phyloP scores from a whole-genome alignment of 2,797 vertebrate genomes.

The Molossus molossus region DNA sequence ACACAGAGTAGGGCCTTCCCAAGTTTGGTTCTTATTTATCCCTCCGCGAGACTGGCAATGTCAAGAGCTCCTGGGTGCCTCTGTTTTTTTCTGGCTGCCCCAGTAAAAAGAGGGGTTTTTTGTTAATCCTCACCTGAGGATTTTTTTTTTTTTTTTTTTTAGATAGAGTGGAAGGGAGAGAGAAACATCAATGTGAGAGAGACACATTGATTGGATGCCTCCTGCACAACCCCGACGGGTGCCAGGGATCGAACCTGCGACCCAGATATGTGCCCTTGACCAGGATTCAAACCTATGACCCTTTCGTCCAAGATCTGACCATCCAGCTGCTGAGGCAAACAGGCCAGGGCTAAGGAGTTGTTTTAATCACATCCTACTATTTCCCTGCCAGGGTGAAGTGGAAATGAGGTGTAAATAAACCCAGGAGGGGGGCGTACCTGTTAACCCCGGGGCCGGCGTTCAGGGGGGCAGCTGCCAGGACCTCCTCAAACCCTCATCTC shows the following conservation, averaged over 20 bases:
- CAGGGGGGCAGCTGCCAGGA: background rate
- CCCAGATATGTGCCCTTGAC: too few relatives aligned
- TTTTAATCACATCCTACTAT: background rate
- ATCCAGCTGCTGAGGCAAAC: too few relatives aligned
- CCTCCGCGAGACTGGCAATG: background rate
- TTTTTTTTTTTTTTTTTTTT: too few relatives aligned
- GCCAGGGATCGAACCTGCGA: too few relatives aligned
- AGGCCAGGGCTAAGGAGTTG: background rate
- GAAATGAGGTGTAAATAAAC: slow-evolving; percentile 43
- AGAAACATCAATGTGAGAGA: too few relatives aligned
- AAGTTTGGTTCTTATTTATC: background rate
- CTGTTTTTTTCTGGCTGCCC: background rate
- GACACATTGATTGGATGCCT: too few relatives aligned
- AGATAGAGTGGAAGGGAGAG: too few relatives aligned
- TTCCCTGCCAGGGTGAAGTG: background rate
- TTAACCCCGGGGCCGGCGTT: slow-evolving; percentile 50
- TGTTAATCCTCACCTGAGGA: too few relatives aligned
- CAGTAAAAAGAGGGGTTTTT: too few relatives aligned
- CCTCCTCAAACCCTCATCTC: background rate
- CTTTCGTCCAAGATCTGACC: too few relatives aligned
- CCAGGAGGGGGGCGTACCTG: background rate
- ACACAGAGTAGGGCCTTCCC: background rate
- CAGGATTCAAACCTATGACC: too few relatives aligned
- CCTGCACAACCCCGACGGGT: too few relatives aligned
- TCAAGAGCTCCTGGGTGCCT: background rate